Conservation (phyloP, 2,113 vertebrate species). For the Cyphomyrus plagiostoma region DNA sequence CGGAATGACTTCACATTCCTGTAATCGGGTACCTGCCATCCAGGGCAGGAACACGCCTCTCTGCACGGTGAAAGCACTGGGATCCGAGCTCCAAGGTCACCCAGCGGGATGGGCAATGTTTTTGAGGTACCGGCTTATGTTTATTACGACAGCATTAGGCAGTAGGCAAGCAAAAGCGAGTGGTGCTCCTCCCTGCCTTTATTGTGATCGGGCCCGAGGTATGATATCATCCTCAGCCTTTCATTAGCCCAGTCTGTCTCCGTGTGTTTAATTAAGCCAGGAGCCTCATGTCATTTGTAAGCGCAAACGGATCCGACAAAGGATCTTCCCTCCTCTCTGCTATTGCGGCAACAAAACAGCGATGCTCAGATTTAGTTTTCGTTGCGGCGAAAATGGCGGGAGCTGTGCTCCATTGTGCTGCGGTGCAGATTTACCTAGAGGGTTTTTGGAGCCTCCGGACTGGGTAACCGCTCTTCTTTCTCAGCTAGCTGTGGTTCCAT, state of each 20-base stretch:
- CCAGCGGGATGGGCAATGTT: neutral
- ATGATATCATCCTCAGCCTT: neutral
- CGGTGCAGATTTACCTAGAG: neutral
- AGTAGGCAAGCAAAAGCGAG: neutral
- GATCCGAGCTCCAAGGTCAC: neutral
- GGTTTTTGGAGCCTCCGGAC: neutral
- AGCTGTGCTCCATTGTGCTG: neutral
- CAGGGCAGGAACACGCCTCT: neutral
- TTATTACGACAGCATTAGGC: neutral
- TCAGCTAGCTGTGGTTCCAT: neutral
- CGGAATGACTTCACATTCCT: neutral
- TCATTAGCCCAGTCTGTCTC: neutral
- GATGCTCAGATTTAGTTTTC: neutral
- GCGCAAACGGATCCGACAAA: neutral
- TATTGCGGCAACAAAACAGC: neutral
- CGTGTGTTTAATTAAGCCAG: neutral
- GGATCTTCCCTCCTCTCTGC: neutral
- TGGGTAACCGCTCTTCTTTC: neutral
- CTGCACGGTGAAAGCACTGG: neutral
- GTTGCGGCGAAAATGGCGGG: neutral
- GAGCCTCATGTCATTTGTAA: neutral
- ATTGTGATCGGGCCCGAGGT: neutral
- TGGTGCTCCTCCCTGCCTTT: neutral
- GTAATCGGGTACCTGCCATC: neutral
- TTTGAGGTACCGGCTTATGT: neutral